These are phyloP conservation scores for Platyscapa corneri DNA, from an alignment of 1,140 invertebrate species.

Conservation along the genomic window DNA sequence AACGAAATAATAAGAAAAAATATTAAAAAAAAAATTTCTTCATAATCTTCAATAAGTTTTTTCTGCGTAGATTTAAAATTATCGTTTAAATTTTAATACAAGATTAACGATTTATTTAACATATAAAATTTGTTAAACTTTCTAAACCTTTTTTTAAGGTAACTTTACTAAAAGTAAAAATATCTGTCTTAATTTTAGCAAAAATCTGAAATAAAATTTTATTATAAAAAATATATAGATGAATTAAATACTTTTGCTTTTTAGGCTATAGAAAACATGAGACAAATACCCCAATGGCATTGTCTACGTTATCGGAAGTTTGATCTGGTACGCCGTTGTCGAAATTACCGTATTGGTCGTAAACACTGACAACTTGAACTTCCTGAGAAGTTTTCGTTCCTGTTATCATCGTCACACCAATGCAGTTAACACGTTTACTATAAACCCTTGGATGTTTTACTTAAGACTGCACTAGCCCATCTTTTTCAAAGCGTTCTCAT, in stretches of 20 bases:
- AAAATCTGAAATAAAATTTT: not conserved
- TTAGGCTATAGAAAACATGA: slow-evolving; percentile 77
- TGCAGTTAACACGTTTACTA: not conserved
- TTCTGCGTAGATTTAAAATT: too few relatives aligned
- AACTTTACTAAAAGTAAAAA: too few relatives aligned
- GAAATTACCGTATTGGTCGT: slow-evolving; percentile 76
- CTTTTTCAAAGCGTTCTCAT: slow-evolving; percentile 54
- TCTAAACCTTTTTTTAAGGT: too few relatives aligned
- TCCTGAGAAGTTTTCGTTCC: not conserved
- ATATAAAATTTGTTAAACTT: too few relatives aligned
- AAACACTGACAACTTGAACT: slow-evolving; percentile 66
- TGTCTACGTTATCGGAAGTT: slow-evolving; percentile 85
- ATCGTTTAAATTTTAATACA: too few relatives aligned
- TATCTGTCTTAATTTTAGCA: not conserved
- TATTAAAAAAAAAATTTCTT: too few relatives aligned
- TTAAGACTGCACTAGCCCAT: slow-evolving; percentile 51
- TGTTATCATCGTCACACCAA: not conserved
- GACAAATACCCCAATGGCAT: slow-evolving; percentile 85
- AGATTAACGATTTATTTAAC: too few relatives aligned
- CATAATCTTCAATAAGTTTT: too few relatives aligned
- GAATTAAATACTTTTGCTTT: slow-evolving; percentile 53
- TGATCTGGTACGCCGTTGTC: slow-evolving; percentile 82
- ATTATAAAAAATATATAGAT: not conserved
- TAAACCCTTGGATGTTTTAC: slow-evolving; percentile 47
- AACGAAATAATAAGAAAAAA: too few relatives aligned